phyloP scores from a whole-genome alignment of 2,797 vertebrate species.

The Cheirogaleus major region DNA sequence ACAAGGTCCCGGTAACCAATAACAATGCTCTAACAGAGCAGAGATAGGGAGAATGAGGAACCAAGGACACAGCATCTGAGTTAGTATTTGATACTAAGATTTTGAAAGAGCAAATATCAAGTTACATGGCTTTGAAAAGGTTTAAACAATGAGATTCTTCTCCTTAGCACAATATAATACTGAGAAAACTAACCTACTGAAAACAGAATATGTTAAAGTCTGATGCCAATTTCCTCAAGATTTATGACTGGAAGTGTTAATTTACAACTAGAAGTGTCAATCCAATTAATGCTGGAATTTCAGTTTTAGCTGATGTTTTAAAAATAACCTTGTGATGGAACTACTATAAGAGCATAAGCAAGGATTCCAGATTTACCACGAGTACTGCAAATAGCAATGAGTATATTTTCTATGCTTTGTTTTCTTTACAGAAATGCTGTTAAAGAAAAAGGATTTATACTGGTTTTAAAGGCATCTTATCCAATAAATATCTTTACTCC shows the following conservation, averaged over 20 bases:
- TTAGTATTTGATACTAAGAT: background rate
- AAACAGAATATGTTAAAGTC: constrained; percentile 40
- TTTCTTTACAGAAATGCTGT: constrained; percentile 1
- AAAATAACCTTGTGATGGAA: constrained; percentile 51
- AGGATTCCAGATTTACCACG: background rate
- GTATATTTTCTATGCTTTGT: background rate
- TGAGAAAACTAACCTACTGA: constrained; percentile 33
- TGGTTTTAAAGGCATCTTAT: background rate
- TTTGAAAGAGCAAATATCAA: constrained; percentile 17
- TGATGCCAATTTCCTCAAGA: constrained; percentile 51
- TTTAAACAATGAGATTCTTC: constrained; percentile 49
- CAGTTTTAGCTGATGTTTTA: constrained; percentile 36
- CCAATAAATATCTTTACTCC: background rate
- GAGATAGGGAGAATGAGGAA: background rate
- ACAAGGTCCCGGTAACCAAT: background rate
- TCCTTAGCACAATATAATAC: constrained; percentile 3
- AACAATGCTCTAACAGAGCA: background rate
- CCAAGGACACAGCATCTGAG: background rate
- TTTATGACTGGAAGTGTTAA: constrained; percentile 40
- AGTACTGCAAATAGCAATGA: constrained; percentile 41
- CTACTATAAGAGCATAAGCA: constrained; percentile 45
- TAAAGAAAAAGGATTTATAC: constrained; percentile 10
- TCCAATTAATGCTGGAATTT: constrained; percentile 50
- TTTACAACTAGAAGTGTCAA: constrained; percentile 39
- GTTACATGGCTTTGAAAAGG: background rate